phyloP scores from a whole-genome alignment of 2,888 invertebrate genomes.

The Dugesia japonica region DNA sequence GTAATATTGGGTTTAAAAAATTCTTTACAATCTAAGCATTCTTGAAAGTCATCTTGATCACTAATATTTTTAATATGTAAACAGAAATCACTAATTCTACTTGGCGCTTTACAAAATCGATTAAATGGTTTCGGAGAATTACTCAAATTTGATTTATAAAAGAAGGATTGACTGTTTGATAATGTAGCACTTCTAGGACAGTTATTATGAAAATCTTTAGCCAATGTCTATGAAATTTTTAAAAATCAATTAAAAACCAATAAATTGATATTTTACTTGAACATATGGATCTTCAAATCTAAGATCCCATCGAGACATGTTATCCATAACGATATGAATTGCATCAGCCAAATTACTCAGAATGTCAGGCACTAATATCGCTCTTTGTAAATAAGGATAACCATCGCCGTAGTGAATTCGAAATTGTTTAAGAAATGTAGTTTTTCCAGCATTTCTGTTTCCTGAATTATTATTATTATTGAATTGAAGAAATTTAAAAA shows the following conservation, averaged over 20 bases:
- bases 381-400: slow-evolving; percentile 39
- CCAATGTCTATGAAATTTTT: slow-evolving; percentile 37
- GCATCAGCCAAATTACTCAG: slow-evolving; percentile 41
- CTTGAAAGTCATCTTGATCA: slow-evolving; percentile 30
- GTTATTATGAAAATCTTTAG: slow-evolving; percentile 38
- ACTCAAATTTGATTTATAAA: background rate
- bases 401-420: slow-evolving; percentile 42
- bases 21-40: slow-evolving; percentile 28
- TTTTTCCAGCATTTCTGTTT: slow-evolving; percentile 42
- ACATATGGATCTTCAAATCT: slow-evolving; percentile 36
- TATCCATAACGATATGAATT: slow-evolving; percentile 39
- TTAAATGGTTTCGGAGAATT: background rate
- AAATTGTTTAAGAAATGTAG: slow-evolving; percentile 43
- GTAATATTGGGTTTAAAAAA: slow-evolving; percentile 30
- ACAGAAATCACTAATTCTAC: background rate
- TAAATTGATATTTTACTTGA: slow-evolving; percentile 25
- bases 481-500: too few species aligned
- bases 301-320: slow-evolving; percentile 38
- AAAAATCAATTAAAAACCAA: too few species aligned
- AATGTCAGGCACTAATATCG: slow-evolving; percentile 38
- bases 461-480: too few species aligned
- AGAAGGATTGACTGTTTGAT: background rate
- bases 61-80: slow-evolving; percentile 31
- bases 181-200: slow-evolving; percentile 37
- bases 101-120: background rate